These are phyloP conservation scores for Rhizomys pruinosus DNA, from an alignment of 2,113 vertebrate genomes.

Conservation along the genomic window DNA sequence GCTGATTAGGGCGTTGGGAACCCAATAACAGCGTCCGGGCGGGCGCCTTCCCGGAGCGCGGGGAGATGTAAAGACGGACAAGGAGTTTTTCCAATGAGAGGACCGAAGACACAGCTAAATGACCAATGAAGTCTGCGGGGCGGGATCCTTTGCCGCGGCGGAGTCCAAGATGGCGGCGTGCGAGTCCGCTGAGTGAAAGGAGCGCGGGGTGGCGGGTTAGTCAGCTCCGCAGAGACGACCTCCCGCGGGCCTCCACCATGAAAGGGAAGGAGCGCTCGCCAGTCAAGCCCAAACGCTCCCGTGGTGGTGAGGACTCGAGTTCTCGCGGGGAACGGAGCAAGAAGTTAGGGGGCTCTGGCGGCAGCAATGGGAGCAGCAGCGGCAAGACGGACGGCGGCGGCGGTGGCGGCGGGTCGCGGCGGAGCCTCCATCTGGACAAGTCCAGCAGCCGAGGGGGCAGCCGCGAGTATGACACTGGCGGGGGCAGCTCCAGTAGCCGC, in stretches of 20 bases:
- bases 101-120: rapidly evolving
- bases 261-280: slow-evolving; percentile 98
- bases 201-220: slow-evolving; percentile 83
- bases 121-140: slow-evolving; percentile 73
- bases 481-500: slow-evolving; percentile 88
- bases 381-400: slow-evolving; percentile 86
- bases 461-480: slow-evolving; percentile 90
- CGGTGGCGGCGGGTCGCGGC: slow-evolving; percentile 84
- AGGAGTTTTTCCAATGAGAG: slow-evolving; percentile 74
- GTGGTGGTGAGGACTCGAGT: slow-evolving; percentile 91
- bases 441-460: slow-evolving; percentile 85
- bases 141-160: slow-evolving; percentile 73
- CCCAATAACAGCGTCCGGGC: slow-evolving; percentile 66
- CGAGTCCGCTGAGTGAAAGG: slow-evolving; percentile 84
- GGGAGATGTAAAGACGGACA: slow-evolving; percentile 77
- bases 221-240: slow-evolving; percentile 77
- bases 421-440: slow-evolving; percentile 91
- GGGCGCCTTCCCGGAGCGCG: slow-evolving; percentile 64
- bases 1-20: neutral
- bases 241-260: slow-evolving; percentile 85
- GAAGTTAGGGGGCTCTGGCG: slow-evolving; percentile 91
- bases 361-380: slow-evolving; percentile 87
- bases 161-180: slow-evolving; percentile 88
- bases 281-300: slow-evolving; percentile 95
- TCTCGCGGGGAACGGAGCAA: slow-evolving; percentile 93